Base-by-base conservation (phyloP, 2,113 vertebrate species). In the Synchiropus splendidus region DNA sequence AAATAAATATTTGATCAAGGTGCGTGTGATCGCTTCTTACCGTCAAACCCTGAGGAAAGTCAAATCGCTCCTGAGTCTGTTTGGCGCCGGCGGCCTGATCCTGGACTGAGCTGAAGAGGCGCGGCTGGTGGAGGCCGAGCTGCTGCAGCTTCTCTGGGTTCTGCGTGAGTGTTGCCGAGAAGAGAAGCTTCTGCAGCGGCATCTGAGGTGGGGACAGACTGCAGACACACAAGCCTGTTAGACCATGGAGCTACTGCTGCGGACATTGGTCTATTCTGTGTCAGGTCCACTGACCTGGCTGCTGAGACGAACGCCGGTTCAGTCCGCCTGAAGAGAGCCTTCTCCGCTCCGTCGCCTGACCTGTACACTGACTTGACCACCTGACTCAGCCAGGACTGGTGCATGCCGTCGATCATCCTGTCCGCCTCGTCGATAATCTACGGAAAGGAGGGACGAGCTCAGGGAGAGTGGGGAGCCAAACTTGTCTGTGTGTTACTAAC, bases 401-500 rank as follows among this genome's bases (percentile, higher is more conserved):
- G 89, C 91, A 95, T 92, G 70, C 87, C 87, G 81, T 99, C 94
- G 0, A 97, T 86, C 94, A 99, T 97, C 17, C 89, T 84, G 71
- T 98, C 94, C 0, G 94, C 94, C 74, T 98, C 94, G 3, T 98
- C 94, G 8, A 98, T 67, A 0, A 99, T 68, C 95, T 99, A 32
- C 10, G 9, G 6, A 27, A 5, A 8, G 8, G 21, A n/a, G n/a
- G n/a, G n/a, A n/a, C n/a, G n/a, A 27, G 4, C 21, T 27, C 21
- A 27, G 21, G 4, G 21, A 5, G 4, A 27, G 21, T 27, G 4
- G 21, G 8, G 21, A 8, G 8, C 21, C 8, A 27, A 27, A 27
- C 21, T 5, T 27, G n/a, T n/a, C n/a, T n/a, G 21, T 27, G 21
- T 8, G 8, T 27, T 4, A 27, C 21, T 18, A 1, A 63, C 88